Percentiles rank a stretch among this genome's conserved stretches.
Evolutionary conservation across 2,888 invertebrate species (phyloP).

Genomic region (Ypsolopha scabrella): DNA sequence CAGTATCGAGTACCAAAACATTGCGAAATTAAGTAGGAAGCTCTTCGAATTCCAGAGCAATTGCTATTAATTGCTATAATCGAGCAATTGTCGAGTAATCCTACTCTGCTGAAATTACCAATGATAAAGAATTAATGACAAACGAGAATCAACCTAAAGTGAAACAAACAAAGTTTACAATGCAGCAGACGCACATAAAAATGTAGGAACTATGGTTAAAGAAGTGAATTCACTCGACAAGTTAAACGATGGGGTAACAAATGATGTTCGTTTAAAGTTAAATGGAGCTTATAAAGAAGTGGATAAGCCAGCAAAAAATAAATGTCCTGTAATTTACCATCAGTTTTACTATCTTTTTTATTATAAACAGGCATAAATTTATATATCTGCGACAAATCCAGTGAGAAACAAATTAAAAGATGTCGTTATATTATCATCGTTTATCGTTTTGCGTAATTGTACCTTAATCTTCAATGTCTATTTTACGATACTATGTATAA

Average conservation of each 20-base stretch:
- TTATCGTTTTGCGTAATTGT: no score
- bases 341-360: no score
- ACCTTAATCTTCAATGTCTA: no score
- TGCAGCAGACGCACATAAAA: conserved; percentile 8
- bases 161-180: conserved; percentile 20
- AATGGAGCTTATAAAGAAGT: conserved; percentile 35
- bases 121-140: conserved; percentile 27
- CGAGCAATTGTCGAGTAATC: conserved; percentile 57
- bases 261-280: conserved; percentile 36
- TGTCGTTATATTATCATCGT: no score
- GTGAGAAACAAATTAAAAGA: no score
- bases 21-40: conserved; percentile 40
- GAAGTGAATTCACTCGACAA: conserved; percentile 33
- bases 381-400: no score
- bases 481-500: no score
- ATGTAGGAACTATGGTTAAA: conserved; percentile 20
- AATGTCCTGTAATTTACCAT: not conserved
- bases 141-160: conserved; percentile 17
- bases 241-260: conserved; percentile 34
- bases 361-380: no score
- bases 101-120: conserved; percentile 53
- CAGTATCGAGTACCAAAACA: conserved; percentile 4
- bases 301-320: conserved; percentile 6
- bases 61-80: conserved; percentile 67
- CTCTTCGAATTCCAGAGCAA: conserved; percentile 53